phyloP scores from a whole-genome alignment of 2,888 invertebrate species.

The Erebia aethiops region DNA sequence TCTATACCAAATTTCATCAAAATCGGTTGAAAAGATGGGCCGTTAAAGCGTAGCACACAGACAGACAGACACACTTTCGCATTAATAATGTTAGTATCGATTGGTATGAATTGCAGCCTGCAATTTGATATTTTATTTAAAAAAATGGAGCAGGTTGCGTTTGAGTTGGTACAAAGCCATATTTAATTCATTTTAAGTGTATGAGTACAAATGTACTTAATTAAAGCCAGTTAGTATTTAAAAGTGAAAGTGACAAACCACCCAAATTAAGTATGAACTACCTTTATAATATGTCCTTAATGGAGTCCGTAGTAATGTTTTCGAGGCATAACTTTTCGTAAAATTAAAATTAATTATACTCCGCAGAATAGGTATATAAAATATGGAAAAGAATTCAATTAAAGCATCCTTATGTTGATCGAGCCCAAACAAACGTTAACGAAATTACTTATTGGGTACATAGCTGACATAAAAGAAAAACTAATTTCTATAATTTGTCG shows the following conservation, averaged over 20 bases:
- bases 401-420: not conserved
- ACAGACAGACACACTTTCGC: too few relatives aligned
- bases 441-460: not conserved
- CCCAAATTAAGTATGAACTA: not conserved
- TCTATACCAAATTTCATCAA: too few relatives aligned
- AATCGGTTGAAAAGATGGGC: too few relatives aligned
- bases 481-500: not conserved
- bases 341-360: slow-evolving; percentile 1
- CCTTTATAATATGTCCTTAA: not conserved
- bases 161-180: not conserved
- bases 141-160: not conserved
- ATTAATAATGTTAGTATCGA: too few relatives aligned
- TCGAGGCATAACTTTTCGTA: not conserved
- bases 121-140: not conserved
- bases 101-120: not conserved
- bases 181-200: not conserved
- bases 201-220: too few relatives aligned
- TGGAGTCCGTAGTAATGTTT: not conserved
- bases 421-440: not conserved
- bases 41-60: too few relatives aligned
- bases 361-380: not conserved
- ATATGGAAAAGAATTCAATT: not conserved
- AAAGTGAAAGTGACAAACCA: not conserved
- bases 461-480: not conserved
- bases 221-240: too few relatives aligned